Conservation (phyloP, 2,797 vertebrate genomes). For the Tarsius wallacei region DNA sequence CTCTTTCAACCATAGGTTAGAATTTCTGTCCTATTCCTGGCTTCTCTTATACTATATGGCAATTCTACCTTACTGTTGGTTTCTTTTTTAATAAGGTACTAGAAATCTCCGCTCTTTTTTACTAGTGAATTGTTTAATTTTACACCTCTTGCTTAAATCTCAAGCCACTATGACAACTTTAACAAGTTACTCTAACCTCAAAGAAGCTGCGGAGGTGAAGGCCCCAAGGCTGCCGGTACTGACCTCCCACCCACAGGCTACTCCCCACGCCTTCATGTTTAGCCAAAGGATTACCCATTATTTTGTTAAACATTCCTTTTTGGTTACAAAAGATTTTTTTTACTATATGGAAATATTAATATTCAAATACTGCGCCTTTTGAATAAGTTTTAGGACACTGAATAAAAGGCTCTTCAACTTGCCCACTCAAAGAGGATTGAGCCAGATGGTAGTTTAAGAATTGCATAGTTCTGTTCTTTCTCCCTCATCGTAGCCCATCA, state of each 20-base stretch:
- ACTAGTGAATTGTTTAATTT: constrained; percentile 66
- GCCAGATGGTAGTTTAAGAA: constrained; percentile 81
- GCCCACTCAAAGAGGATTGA: constrained; percentile 71
- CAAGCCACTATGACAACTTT: constrained; percentile 48
- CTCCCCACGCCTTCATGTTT: not conserved
- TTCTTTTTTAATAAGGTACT: constrained; percentile 55
- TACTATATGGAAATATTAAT: constrained; percentile 82
- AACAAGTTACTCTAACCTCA: constrained; percentile 1
- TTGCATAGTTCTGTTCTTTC: constrained; percentile 68
- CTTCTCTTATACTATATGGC: constrained; percentile 52
- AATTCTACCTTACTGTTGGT: not conserved
- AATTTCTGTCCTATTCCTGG: constrained; percentile 56
- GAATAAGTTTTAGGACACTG: constrained; percentile 76
- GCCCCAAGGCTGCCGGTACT: not conserved
- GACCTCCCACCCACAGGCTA: constrained; percentile 8
- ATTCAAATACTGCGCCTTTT: constrained; percentile 79
- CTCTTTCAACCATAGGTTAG: constrained; percentile 28
- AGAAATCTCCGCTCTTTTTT: constrained; percentile 37
- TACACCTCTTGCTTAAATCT: constrained; percentile 60
- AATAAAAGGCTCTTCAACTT: constrained; percentile 74
- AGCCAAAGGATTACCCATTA: constrained; percentile 74
- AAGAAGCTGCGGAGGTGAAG: not conserved
- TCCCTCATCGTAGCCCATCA: constrained; percentile 47
- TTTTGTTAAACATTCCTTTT: constrained; percentile 77
- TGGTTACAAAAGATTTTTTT: constrained; percentile 64